Conservation (phyloP, 2,797 vertebrate genomes). For the Thunnus albacares region DNA sequence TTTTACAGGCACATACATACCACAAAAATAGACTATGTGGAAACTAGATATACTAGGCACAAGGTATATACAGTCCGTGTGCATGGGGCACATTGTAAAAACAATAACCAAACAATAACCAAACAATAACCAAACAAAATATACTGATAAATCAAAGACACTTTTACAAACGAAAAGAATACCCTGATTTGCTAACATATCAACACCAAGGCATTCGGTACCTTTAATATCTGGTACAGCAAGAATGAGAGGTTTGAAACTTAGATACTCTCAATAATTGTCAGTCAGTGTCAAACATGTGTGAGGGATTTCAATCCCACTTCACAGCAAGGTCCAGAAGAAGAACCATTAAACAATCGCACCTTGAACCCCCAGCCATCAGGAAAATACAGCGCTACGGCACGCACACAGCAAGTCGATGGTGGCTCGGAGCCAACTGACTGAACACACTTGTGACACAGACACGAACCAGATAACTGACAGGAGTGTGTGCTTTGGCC, state of each 20-base stretch:
- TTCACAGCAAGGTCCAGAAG: constrained; percentile 78
- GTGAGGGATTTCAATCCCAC: constrained; percentile 71
- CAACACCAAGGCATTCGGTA: constrained; percentile 87
- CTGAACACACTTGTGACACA: constrained; percentile 57
- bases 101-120: constrained; percentile 71
- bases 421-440: constrained; percentile 51
- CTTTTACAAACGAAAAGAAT: constrained; percentile 81
- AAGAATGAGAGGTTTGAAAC: constrained; percentile 79
- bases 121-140: constrained; percentile 70
- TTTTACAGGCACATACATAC: constrained; percentile 88
- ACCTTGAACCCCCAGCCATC: constrained; percentile 69
- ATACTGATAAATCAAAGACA: constrained; percentile 75
- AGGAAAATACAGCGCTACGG: constrained; percentile 57
- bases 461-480: constrained; percentile 68
- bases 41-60: constrained; percentile 90
- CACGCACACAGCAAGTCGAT: constrained; percentile 13
- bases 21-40: constrained; percentile 89
- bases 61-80: constrained; percentile 89
- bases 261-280: constrained; percentile 75
- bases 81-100: constrained; percentile 86
- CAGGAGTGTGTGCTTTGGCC: constrained; percentile 56
- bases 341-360: constrained; percentile 68
- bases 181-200: constrained; percentile 89
- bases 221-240: constrained; percentile 79
- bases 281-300: constrained; percentile 81